Evolutionary conservation across 2,888 invertebrate species (phyloP), one percentile per base, ranked within the genome.

Genomic region (Noctua janthe): DNA sequence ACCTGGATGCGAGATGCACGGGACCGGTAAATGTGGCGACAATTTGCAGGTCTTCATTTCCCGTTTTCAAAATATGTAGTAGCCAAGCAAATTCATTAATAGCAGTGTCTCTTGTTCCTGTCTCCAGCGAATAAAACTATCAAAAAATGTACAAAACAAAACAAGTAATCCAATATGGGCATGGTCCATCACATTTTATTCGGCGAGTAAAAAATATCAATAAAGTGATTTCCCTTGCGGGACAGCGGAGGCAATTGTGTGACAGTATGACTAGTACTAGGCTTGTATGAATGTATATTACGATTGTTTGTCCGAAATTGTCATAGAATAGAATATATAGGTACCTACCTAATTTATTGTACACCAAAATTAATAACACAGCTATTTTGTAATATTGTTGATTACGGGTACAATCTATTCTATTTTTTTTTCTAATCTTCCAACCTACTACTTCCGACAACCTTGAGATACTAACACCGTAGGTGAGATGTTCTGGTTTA

Each of bases 201-300:
- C 29, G 10, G 47, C 15, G 74, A 73, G 66, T 56, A 56, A 56
- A 72, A 77, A 81, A 73, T 80, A 73, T 66, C 39, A 81, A 66
- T 80, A 67, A 67, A 74, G 10, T 80, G 54, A 82, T 80, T 80
- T 80, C 82, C 80, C 80, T 43, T 8, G 81, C 2, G 82, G 35
- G 20, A 47, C 7, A 6, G 17, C 54, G 47, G n/a, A 49, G 47
- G 66, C 56, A 49, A 81, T 72, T 39, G 17, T 56, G 17, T 66
- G 29, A 23, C 39, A 47, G 35, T n/a, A 59, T 59, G 11, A 59
- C n/a, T 5, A 59, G n/a, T n/a, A 59, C n/a, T n/a, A 0, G 59
- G n/a, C 59, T n/a, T 11, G 13, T 59, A 5, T 56, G 56, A 11
- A 23, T 23, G 56, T 56, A 11, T n/a, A 23, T n/a, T 3, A 56